Percentiles rank a stretch among this genome's conserved stretches.
Conservation (phyloP, 2,113 vertebrate genomes). For the Heliornis fulica region DNA sequence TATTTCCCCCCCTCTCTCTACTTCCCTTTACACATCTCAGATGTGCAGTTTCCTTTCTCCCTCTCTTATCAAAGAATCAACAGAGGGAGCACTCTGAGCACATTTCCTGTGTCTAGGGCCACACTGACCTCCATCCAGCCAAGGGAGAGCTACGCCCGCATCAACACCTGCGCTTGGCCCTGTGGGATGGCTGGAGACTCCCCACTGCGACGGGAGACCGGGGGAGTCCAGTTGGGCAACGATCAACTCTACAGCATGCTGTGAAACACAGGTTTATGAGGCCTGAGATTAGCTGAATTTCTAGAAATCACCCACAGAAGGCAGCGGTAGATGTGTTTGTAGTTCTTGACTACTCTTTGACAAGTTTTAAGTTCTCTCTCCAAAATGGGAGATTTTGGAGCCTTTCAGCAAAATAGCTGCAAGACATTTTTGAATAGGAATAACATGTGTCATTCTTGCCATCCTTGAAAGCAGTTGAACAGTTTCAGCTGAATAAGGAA, state of each 20-base stretch:
- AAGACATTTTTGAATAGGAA: not conserved
- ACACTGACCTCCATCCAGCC: not conserved
- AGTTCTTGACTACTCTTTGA: not conserved
- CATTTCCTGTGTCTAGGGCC: not conserved
- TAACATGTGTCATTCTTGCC: not conserved
- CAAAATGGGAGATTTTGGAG: not conserved
- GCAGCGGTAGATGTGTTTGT: not conserved
- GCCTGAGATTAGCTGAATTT: not conserved
- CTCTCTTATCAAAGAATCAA: not conserved
- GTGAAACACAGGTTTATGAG: not conserved
- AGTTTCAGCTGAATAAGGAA: not conserved
- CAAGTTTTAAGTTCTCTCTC: not conserved
- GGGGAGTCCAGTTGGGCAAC: not conserved
- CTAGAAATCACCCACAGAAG: not conserved
- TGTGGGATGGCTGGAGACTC: not conserved
- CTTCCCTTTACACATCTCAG: not conserved
- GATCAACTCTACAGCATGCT: rapidly evolving
- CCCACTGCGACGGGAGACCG: not conserved
- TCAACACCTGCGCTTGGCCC: not conserved
- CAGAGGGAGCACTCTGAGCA: slow-evolving; percentile 21
- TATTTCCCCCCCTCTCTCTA: not conserved
- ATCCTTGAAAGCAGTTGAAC: not conserved
- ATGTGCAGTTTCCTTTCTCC: not conserved
- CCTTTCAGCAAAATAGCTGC: not conserved
- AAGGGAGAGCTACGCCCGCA: not conserved